A percentile compares a stretch with the other conserved stretches of the same genome.
These are phyloP conservation scores for Kuschelorhynchus macadamiae DNA, from an alignment of 2,888 invertebrate genomes.

Conservation along the genomic window DNA sequence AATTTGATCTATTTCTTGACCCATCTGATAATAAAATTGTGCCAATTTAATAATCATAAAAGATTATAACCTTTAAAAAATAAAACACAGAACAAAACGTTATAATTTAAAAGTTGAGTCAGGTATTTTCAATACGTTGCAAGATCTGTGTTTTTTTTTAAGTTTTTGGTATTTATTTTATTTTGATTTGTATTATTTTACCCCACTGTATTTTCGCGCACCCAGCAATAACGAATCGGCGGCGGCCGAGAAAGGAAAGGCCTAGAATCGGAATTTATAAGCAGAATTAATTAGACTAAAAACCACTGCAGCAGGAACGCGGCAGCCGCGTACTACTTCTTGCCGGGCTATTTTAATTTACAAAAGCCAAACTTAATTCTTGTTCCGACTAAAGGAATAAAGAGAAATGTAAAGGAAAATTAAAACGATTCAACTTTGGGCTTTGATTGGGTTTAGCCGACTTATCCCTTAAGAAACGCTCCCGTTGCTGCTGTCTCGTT, in stretches of 20 bases:
- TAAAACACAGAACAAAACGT: too few relatives aligned
- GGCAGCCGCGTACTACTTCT: conserved; percentile 38
- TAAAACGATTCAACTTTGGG: conserved; percentile 70
- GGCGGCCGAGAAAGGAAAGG: conserved; percentile 42
- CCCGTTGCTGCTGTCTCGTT: conserved; percentile 33
- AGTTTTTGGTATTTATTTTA: neutral
- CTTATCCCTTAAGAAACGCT: conserved; percentile 50
- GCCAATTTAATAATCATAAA: too few relatives aligned
- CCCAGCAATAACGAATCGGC: conserved; percentile 35
- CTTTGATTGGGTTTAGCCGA: conserved; percentile 69
- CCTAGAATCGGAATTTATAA: conserved; percentile 71
- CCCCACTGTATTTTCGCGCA: conserved; percentile 32
- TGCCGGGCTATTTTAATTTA: conserved; percentile 71
- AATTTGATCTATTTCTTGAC: too few relatives aligned
- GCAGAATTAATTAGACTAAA: conserved; percentile 72
- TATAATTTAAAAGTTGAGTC: too few relatives aligned
- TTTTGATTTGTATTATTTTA: conserved; percentile 14
- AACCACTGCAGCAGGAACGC: conserved; percentile 67
- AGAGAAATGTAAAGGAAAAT: conserved; percentile 72
- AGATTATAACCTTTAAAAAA: too few relatives aligned
- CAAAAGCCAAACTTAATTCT: conserved; percentile 73
- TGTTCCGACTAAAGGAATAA: conserved; percentile 71
- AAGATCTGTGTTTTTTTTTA: too few relatives aligned
- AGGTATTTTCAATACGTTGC: too few relatives aligned
- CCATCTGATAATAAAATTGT: too few relatives aligned